Evolutionary conservation across 2,113 vertebrate genomes (phyloP).

Genomic region (Neomonachus schauinslandi): DNA sequence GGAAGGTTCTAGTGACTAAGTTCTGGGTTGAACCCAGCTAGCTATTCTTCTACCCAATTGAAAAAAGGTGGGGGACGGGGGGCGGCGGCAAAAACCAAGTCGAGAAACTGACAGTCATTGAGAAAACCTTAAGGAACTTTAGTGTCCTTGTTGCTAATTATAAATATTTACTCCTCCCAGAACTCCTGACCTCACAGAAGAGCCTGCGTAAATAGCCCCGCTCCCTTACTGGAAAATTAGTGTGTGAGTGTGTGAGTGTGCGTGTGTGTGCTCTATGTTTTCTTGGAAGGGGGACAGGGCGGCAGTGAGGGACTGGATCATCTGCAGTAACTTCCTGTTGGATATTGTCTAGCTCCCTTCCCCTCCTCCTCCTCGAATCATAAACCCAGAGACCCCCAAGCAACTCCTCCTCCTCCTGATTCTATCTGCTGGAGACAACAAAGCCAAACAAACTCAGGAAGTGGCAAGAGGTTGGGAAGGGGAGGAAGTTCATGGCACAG

Average conservation of each 20-base stretch:
- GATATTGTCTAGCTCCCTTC: constrained; percentile 73
- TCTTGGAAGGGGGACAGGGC: constrained; percentile 65
- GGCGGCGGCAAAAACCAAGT: constrained; percentile 18
- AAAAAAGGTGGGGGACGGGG: not conserved
- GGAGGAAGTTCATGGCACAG: constrained; percentile 86
- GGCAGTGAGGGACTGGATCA: constrained; percentile 77
- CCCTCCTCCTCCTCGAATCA: not conserved
- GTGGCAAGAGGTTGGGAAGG: constrained; percentile 83
- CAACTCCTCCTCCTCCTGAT: constrained; percentile 80
- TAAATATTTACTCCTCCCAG: constrained; percentile 77
- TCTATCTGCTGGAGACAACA: constrained; percentile 85
- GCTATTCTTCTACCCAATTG: not conserved
- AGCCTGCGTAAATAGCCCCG: constrained; percentile 52
- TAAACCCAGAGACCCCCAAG: constrained; percentile 49
- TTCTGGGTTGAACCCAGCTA: not conserved
- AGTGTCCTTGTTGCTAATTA: constrained; percentile 77
- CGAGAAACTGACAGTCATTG: constrained; percentile 67
- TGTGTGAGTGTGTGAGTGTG: not conserved
- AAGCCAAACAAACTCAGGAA: constrained; percentile 91
- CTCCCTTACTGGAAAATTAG: constrained; percentile 75
- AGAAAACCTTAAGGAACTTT: constrained; percentile 62
- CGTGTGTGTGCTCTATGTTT: constrained; percentile 38
- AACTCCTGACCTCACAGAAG: constrained; percentile 76
- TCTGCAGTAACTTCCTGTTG: constrained; percentile 85
- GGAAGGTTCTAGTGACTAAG: not conserved